Evolutionary conservation across 2,113 vertebrate genomes (phyloP), one percentile per base, ranked within the genome.

Genomic region (Coturnix japonica): DNA sequence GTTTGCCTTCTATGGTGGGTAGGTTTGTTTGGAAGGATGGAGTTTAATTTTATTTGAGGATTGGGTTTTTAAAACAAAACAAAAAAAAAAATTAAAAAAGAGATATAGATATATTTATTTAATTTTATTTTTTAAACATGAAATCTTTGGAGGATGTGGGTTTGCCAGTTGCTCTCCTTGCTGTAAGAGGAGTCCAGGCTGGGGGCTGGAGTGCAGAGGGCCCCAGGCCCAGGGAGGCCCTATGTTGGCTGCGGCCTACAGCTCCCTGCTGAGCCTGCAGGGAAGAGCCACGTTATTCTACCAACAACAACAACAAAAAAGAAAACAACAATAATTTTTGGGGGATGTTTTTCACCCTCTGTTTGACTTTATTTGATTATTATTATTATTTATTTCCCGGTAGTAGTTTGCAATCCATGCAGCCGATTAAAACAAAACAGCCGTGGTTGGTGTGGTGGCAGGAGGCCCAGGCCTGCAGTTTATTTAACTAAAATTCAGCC

Each of bases 131-230:
- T 12, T 60, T 5, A 87, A 79, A 65, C 49, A 57, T 92, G 87
- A 95, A 73, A 53, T 75, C 94, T 94, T 86, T 94, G 59, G 89
- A 89, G 85, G 78, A 85, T 80, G 13, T 65, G 77, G 37, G 72
- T 95, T 84, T 95, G 63, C 70, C 37, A 72, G 39, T 73, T 91
- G 46, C 51, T 17, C 18, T 88, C 43, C 41, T 53, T 85, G 57
- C 49, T 75, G 63, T 56, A 54, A 71, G 59, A 82, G 22, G 65
- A 76, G 46, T 73, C 81, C 47, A 76, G 20, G 11, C 39, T 59
- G 80, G 87, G 83, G 76, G 77, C 73, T 41, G 1, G 66, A 41
- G 72, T 73, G 46, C 23, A 89, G 41, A 90, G 77, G 81, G 71
- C 87, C 81, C 86, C 51, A 80, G 84, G 89, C 76, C 76, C 37